Evolutionary conservation across 2,797 vertebrate genomes (phyloP).

Genomic region (Coilia nasus): DNA sequence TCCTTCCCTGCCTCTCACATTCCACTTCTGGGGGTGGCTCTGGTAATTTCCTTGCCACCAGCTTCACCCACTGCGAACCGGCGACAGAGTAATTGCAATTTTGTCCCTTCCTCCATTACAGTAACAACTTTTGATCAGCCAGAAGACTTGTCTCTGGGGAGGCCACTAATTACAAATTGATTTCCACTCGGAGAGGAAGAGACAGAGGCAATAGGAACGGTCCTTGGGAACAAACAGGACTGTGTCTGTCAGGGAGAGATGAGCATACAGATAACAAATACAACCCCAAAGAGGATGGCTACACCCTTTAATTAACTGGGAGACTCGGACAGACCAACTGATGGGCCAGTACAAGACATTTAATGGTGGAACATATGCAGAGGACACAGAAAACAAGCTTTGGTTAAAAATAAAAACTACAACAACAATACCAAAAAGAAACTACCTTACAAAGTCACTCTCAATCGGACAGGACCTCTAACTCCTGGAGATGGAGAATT

Average conservation of each 20-base stretch:
- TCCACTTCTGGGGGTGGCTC: neutral
- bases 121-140: conserved; percentile 10
- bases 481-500: conserved; percentile 9
- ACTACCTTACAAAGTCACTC: conserved; percentile 1
- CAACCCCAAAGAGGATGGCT: neutral
- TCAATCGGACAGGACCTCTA: conserved; percentile 14
- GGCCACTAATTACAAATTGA: conserved; percentile 37
- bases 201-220: neutral
- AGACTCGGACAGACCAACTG: neutral
- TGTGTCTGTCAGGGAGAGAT: neutral
- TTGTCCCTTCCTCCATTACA: neutral
- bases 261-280: neutral
- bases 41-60: neutral
- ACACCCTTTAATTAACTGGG: conserved; percentile 24
- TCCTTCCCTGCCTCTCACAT: neutral
- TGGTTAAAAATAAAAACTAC: neutral
- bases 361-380: neutral
- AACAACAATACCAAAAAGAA: neutral
- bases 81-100: neutral
- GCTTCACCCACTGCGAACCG: neutral
- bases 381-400: neutral
- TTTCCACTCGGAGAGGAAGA: conserved; percentile 40
- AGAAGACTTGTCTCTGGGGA: conserved; percentile 12
- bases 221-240: neutral
- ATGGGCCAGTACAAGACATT: neutral